Base-by-base conservation (phyloP, 2,888 invertebrate species). In the Ormyrus thymus region DNA sequence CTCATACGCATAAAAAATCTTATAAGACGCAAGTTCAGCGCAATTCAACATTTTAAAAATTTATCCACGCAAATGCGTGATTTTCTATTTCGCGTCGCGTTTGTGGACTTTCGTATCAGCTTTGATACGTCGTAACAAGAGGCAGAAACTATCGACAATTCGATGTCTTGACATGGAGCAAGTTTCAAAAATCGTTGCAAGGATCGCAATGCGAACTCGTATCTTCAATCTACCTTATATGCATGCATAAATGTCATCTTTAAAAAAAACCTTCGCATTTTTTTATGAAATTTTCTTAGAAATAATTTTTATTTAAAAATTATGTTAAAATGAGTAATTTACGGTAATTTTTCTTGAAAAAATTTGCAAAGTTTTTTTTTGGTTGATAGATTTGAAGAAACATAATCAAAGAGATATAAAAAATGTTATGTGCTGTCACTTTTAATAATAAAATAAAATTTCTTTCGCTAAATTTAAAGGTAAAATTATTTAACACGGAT, bases 101-200 rank as follows among this genome's bases (percentile, higher is more conserved):
- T 76, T 71, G 55, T 81, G 81, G 79, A 81, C 76, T 62, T 76
- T 62, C 55, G 75, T 75, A 76, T 77, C 74, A 29, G 51, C 29
- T 76, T 43, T 50, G 80, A 81, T 81, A 77, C 77, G 74, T 74
- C 68, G 65, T 79, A 82, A 82, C 78, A 80, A 76, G 56, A 75
- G 72, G 78, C 73, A 80, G 71, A 82, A 71, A 66, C 11, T 70
- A 74, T 70, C 66, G 55, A 79, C 71, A 46, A 66, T 71, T 71
- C 46, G 9, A 73, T 58, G 70, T 72, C 65, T 53, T 56, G 82
- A 82, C 72, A 50, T 82, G 82, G 72, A 77, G 74, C 80, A 79
- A 72, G 58, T 55, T 64, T 75, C 15, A 1, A 59, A 65, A 6
- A n/a, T 8, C 11, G 8, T 58, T 11, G n/a, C 10, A 8, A 61